Evolutionary conservation across 1,140 invertebrate species (phyloP).

Genomic region (Brevipalpus yothersi): DNA sequence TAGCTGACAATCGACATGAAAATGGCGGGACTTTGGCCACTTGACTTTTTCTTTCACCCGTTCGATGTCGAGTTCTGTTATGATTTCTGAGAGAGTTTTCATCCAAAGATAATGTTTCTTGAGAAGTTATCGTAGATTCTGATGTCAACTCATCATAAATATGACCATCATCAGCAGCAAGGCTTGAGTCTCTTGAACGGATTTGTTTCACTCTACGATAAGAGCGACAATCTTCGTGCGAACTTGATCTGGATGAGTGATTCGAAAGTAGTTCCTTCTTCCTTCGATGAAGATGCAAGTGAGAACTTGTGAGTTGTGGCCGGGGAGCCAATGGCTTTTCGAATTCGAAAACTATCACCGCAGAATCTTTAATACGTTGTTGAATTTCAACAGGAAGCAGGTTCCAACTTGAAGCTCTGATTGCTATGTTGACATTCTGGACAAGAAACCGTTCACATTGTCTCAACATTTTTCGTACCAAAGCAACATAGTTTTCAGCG

Average conservation of each 20-base stretch:
- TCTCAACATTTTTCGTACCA: constrained; percentile 15
- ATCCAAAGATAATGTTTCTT: too few species aligned
- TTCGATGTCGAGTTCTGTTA: too few species aligned
- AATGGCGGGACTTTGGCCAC: constrained; percentile 5
- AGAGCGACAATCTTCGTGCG: too few species aligned
- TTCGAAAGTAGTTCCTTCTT: background rate
- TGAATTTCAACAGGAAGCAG: constrained; percentile 13
- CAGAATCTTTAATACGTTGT: constrained; percentile 15
- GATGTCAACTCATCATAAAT: too few species aligned
- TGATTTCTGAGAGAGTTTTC: too few species aligned
- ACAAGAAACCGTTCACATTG: constrained; percentile 17
- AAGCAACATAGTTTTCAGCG: constrained; percentile 12
- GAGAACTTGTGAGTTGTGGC: constrained; percentile 24
- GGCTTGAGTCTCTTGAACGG: too few species aligned
- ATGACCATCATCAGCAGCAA: too few species aligned
- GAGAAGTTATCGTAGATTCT: too few species aligned
- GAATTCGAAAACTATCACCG: constrained; percentile 16
- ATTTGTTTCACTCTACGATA: too few species aligned
- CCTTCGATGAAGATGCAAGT: background rate
- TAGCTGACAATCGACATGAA: background rate
- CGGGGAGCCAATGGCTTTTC: constrained; percentile 10
- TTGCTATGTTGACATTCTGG: constrained; percentile 16
- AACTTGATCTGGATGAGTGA: too few species aligned
- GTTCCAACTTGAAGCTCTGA: constrained; percentile 14
- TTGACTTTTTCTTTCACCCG: background rate